Evolutionary conservation across 2,113 vertebrate species (phyloP), one percentile per base, ranked within the genome.

Genomic region (Illadopsis cleaveri): DNA sequence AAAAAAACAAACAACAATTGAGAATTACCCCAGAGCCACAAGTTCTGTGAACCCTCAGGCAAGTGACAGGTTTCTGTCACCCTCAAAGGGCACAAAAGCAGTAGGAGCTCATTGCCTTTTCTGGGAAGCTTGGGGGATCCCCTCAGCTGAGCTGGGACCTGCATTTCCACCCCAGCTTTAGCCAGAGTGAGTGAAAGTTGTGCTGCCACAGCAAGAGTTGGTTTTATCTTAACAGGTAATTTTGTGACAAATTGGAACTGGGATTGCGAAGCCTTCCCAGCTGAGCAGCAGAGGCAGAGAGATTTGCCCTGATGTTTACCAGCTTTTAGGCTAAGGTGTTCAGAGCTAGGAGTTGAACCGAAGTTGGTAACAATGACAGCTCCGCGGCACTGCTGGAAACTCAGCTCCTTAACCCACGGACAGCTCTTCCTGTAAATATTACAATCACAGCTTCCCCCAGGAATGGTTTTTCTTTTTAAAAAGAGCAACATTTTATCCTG

Each of bases 271-370:
- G 90, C 51, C 85, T 27, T 89, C 79, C 83, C 27, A 69, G 89
- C 64, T 7, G n/a, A 91, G 88, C 38, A 47, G 89, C 90, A 92
- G 78, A 80, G 89, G 92, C 82, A 48, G 44, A 62, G 71, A 80
- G 54, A 10, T 15, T 96, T 79, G 93, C 89, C 82, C 81, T 65
- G 93, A 95, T 77, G 47, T 77, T 45, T 93, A 87, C 79, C 94
- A 79, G 37, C 4, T 92, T 91, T 96, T 93, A 62, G 53, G 38
- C 28, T 20, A 45, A 6, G 15, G 44, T 56, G 84, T 75, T 60
- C 88, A 25, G 64, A 90, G 68, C 33, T 17, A 6, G 8, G 54
- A 48, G 21, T 4, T n/a, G 71, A 91, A 76, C 33, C 47, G 10
- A 68, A 93, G 22, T 56, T 31, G n/a, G 2, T 2, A 8, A 56